Evolutionary conservation across 1,140 invertebrate genomes (phyloP).

Genomic region (Helicorthomorpha holstii): DNA sequence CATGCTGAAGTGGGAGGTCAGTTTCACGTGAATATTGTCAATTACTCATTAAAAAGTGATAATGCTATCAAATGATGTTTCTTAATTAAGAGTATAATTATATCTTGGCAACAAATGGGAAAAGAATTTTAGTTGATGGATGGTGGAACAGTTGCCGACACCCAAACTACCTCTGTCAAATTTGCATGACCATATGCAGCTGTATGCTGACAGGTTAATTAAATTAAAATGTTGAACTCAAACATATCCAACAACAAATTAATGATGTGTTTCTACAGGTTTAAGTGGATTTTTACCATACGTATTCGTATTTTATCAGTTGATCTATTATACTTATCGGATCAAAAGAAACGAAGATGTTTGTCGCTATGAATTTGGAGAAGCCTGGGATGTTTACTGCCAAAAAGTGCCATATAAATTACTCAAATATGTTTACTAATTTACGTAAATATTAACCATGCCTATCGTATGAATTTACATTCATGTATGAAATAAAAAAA

Average conservation of each 20-base stretch:
- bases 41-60: too few relatives aligned
- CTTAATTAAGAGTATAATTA: too few relatives aligned
- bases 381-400: conserved; percentile 65
- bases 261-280: too few relatives aligned
- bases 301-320: not conserved
- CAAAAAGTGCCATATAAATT: conserved; percentile 47
- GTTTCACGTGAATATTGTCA: too few relatives aligned
- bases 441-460: too few relatives aligned
- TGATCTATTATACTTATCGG: not conserved
- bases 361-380: conserved; percentile 53
- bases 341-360: conserved; percentile 43
- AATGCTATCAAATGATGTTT: too few relatives aligned
- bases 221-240: not conserved
- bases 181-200: conserved; percentile 38
- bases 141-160: conserved; percentile 67
- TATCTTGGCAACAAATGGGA: too few relatives aligned
- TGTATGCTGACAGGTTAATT: conserved; percentile 24
- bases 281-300: not conserved
- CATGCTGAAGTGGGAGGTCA: too few relatives aligned
- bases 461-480: too few relatives aligned
- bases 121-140: conserved; percentile 52
- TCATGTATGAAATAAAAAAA: too few relatives aligned
- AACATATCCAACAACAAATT: too few relatives aligned
- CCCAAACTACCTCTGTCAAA: conserved; percentile 74
- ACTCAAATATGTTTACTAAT: not conserved